These are phyloP conservation scores for Stichopus chloronotus DNA, from an alignment of 35 echinoderm and acorn worm species.

Conservation along the genomic window DNA sequence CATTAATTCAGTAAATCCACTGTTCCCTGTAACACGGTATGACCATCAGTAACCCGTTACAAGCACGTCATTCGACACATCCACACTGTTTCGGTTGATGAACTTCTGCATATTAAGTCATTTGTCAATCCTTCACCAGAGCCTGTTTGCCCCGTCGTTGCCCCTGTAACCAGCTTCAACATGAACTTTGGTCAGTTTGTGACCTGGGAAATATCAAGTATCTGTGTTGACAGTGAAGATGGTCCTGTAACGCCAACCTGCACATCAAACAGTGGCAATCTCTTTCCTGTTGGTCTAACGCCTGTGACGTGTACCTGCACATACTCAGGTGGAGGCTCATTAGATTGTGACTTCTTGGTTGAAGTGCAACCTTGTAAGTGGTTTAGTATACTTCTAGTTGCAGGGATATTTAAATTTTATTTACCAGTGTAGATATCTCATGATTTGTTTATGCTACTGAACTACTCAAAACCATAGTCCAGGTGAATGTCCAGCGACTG, in stretches of 20 bases:
- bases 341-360: background rate
- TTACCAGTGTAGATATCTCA: no score
- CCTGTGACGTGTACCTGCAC: background rate
- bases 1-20: no score
- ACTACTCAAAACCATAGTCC: no score
- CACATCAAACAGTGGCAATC: background rate
- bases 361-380: background rate
- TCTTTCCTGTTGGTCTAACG: background rate
- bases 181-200: background rate
- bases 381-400: background rate
- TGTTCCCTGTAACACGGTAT: no score
- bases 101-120: no score
- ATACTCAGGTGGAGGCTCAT: background rate
- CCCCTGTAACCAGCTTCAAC: background rate
- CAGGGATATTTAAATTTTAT: no score
- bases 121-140: background rate
- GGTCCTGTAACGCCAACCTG: background rate
- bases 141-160: background rate
- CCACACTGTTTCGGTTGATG: no score
- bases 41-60: no score
- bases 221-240: background rate
- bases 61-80: no score
- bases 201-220: background rate
- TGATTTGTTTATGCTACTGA: no score
- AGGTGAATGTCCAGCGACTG: no score